Conservation (phyloP, 2,113 vertebrate species). For the Noctilio leporinus region DNA sequence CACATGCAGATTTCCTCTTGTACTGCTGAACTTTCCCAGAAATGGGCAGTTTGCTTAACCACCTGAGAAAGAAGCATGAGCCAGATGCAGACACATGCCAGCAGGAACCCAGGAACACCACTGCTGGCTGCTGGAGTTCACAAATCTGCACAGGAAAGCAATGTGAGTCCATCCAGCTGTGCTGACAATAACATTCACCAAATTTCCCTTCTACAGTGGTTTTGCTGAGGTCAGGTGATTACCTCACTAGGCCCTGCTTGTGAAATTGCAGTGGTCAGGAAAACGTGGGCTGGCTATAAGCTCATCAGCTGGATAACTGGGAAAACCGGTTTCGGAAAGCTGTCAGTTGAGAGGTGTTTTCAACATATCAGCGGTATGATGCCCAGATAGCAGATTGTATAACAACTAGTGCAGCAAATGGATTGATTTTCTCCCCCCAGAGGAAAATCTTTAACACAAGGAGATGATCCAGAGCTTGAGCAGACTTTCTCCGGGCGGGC, state of each 20-base stretch:
- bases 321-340: slow-evolving; percentile 36
- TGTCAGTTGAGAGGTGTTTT: slow-evolving; percentile 56
- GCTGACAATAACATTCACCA: slow-evolving; percentile 16
- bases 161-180: not conserved
- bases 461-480: slow-evolving; percentile 25
- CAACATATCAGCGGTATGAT: slow-evolving; percentile 51
- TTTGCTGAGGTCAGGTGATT: slow-evolving; percentile 70
- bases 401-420: slow-evolving; percentile 57
- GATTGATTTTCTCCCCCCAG: not conserved
- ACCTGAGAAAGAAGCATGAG: not conserved
- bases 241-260: slow-evolving; percentile 33
- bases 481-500: not conserved
- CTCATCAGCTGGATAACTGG: slow-evolving; percentile 57
- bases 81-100: slow-evolving; percentile 27
- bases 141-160: slow-evolving; percentile 48
- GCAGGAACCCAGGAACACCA: not conserved
- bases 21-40: not conserved
- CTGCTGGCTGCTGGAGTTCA: not conserved
- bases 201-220: slow-evolving; percentile 22
- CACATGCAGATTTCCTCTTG: not conserved
- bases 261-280: slow-evolving; percentile 64
- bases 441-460: slow-evolving; percentile 13
- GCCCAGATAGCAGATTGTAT: slow-evolving; percentile 56
- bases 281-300: slow-evolving; percentile 46
- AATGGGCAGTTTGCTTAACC: not conserved